Evolutionary conservation across 2,113 vertebrate species (phyloP).

Genomic region (Aplodontia rufa): DNA sequence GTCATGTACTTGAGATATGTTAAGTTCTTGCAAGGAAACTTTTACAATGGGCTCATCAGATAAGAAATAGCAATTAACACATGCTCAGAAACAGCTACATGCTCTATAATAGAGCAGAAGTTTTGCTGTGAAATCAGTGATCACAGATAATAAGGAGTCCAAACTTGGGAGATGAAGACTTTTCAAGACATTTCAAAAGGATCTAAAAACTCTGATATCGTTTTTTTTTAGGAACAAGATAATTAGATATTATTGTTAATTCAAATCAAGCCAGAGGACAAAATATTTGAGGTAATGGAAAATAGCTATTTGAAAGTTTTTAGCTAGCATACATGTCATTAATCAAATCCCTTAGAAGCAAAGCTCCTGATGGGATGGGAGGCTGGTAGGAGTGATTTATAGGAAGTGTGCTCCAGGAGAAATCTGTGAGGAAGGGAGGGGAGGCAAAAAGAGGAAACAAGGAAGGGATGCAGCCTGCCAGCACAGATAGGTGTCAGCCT

Average conservation of each 20-base stretch:
- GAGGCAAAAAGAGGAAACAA: too few species aligned
- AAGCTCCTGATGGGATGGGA: neutral
- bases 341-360: neutral
- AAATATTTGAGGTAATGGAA: neutral
- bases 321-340: neutral
- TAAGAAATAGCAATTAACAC: constrained; percentile 66
- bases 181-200: constrained; percentile 48
- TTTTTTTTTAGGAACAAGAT: neutral
- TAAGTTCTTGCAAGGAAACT: constrained; percentile 48
- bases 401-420: neutral
- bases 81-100: neutral
- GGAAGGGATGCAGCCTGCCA: too few species aligned
- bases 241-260: constrained; percentile 49
- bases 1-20: constrained; percentile 8
- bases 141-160: constrained; percentile 27
- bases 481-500: neutral
- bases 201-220: constrained; percentile 34
- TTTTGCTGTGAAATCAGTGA: constrained; percentile 34
- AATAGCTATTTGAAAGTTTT: neutral
- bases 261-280: constrained; percentile 28
- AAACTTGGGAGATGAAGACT: constrained; percentile 40
- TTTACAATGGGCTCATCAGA: constrained; percentile 63
- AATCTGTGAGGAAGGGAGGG: neutral
- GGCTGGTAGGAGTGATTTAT: neutral
- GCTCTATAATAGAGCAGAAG: neutral